Conservation (phyloP, 2,888 invertebrate genomes). For the Erebia epiphron region DNA sequence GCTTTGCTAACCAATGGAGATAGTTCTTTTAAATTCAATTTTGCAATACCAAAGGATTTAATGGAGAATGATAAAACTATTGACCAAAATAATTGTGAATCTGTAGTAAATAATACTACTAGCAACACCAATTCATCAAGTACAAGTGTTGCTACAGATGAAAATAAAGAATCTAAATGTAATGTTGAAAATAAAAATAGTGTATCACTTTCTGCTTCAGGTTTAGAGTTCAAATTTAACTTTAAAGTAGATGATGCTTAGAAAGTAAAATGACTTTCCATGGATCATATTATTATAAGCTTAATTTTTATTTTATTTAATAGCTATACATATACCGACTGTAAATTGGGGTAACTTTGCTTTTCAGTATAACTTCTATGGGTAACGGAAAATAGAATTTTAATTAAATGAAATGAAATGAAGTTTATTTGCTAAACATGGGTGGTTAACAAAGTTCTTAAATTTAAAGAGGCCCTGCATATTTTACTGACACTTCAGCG, state of each 20-base stretch:
- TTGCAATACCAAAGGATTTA: slow-evolving; percentile 58
- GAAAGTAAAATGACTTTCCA: slow-evolving; percentile 17
- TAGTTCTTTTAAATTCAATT: slow-evolving; percentile 82
- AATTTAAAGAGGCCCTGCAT: too few species aligned
- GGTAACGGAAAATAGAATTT: not conserved
- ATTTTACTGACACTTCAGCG: too few species aligned
- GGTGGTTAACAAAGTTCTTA: too few species aligned
- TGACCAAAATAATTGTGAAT: slow-evolving; percentile 28
- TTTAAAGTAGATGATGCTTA: slow-evolving; percentile 71
- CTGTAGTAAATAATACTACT: slow-evolving; percentile 41
- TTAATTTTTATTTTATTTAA: slow-evolving; percentile 13
- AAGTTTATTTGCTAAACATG: too few species aligned
- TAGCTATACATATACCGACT: not conserved
- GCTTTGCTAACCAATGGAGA: slow-evolving; percentile 76
- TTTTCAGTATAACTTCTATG: not conserved
- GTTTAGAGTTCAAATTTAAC: slow-evolving; percentile 86
- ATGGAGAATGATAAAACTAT: slow-evolving; percentile 44
- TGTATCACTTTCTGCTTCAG: slow-evolving; percentile 72
- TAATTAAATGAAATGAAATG: too few species aligned
- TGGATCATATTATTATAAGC: slow-evolving; percentile 9
- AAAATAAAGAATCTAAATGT: slow-evolving; percentile 32
- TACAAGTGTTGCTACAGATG: slow-evolving; percentile 31
- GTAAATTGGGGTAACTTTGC: slow-evolving; percentile 9
- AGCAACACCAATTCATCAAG: slow-evolving; percentile 39
- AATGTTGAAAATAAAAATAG: slow-evolving; percentile 46